Conservation (phyloP, 2,888 invertebrate species). For the Folsomia candida region DNA sequence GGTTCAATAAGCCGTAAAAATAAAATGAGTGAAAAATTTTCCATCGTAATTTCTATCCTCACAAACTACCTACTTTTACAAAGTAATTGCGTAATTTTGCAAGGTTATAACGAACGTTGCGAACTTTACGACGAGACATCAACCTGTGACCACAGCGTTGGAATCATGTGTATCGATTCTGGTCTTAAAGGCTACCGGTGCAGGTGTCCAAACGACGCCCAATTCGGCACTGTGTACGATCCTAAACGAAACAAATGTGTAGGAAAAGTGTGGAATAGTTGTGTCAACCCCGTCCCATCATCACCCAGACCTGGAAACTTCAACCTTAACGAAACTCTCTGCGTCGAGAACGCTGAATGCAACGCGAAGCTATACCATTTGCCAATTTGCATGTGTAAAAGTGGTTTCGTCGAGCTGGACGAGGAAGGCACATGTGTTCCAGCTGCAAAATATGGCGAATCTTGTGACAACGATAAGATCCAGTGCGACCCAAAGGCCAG, state of each 20-base stretch:
- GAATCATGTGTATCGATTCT: constrained; percentile 36
- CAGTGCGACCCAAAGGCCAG: constrained; percentile 32
- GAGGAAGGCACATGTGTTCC: constrained; percentile 29
- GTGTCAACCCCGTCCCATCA: constrained; percentile 20
- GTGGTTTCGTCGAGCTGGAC: constrained; percentile 27
- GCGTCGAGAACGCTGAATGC: constrained; percentile 32
- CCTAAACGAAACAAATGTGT: constrained; percentile 30
- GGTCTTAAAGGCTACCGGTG: constrained; percentile 30
- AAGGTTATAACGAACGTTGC: constrained; percentile 36
- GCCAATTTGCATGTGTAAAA: constrained; percentile 31
- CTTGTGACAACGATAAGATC: constrained; percentile 17
- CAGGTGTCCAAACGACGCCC: constrained; percentile 30
- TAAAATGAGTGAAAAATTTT: too few species aligned
- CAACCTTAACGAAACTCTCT: constrained; percentile 25
- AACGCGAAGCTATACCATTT: constrained; percentile 26
- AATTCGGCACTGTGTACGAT: constrained; percentile 36
- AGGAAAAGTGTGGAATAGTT: constrained; percentile 36
- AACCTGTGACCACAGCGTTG: constrained; percentile 29
- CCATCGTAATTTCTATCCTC: too few species aligned
- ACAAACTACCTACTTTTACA: too few species aligned
- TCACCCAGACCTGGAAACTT: constrained; percentile 3
- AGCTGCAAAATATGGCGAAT: constrained; percentile 29
- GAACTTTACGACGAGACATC: constrained; percentile 32
- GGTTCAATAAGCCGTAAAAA: too few species aligned
- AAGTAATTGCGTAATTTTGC: too few species aligned